These are phyloP conservation scores for Calyptommatus sinebrachiatus DNA, from an alignment of 2,113 vertebrate genomes.

Conservation along the genomic window DNA sequence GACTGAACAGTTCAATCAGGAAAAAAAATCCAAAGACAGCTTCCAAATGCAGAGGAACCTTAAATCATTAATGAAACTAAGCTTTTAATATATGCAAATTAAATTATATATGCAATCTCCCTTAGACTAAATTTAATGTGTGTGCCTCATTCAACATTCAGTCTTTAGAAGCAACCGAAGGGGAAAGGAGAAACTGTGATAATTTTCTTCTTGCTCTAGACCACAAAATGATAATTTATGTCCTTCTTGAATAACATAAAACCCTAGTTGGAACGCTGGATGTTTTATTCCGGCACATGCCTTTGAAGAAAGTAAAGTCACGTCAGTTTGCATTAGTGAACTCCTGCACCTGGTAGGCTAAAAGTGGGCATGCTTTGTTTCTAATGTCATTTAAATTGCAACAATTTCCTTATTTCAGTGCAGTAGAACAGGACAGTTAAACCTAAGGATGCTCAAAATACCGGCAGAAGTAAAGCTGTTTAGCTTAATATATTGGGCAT, in stretches of 20 bases:
- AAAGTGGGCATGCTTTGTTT: neutral
- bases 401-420: neutral
- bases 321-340: neutral
- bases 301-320: neutral
- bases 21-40: constrained; percentile 37
- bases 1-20: constrained; percentile 53
- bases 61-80: constrained; percentile 66
- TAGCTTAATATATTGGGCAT: neutral
- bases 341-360: neutral
- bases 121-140: constrained; percentile 54
- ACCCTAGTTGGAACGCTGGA: constrained; percentile 19
- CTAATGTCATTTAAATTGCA: neutral
- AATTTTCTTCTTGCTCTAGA: constrained; percentile 58
- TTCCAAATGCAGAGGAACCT: constrained; percentile 54
- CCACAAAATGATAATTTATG: constrained; percentile 48
- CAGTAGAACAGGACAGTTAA: neutral
- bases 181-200: constrained; percentile 50
- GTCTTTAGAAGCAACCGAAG: constrained; percentile 38
- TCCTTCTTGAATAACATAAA: constrained; percentile 49
- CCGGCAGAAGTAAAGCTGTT: neutral
- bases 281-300: constrained; percentile 26
- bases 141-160: constrained; percentile 52
- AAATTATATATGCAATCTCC: constrained; percentile 68
- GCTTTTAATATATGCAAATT: constrained; percentile 69
- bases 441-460: neutral